Evolutionary conservation across 37 sponge, comb jelly and placozoan species (phyloP).

Genomic region (Chondrosia reniformis): DNA sequence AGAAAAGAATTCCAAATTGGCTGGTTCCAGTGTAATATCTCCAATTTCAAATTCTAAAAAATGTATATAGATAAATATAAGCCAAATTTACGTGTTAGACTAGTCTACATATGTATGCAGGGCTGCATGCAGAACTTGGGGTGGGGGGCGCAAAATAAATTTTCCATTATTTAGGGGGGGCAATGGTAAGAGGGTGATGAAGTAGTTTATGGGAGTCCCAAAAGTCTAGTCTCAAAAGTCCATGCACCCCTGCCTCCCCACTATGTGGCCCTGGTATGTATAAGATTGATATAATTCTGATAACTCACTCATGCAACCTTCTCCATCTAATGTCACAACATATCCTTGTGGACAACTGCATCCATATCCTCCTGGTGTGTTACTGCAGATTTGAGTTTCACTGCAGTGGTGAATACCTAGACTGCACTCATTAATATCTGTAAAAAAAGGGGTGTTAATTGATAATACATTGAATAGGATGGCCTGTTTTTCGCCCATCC

Average conservation of each 20-base stretch:
- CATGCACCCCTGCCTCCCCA: too few relatives aligned
- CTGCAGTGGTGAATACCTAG: neutral
- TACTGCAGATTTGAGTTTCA: neutral
- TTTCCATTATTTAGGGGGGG: neutral
- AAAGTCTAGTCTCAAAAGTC: too few relatives aligned
- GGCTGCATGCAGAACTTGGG: too few relatives aligned
- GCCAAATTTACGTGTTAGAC: too few relatives aligned
- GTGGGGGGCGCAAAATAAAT: too few relatives aligned
- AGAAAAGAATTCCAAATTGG: neutral
- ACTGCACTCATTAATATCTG: neutral
- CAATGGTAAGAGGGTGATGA: too few relatives aligned
- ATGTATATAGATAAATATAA: neutral
- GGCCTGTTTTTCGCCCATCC: neutral
- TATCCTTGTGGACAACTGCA: neutral
- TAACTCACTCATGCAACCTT: neutral
- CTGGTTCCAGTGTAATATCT: neutral
- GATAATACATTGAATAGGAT: too few relatives aligned
- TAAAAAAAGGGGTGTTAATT: too few relatives aligned
- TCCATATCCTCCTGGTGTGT: neutral
- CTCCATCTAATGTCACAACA: neutral
- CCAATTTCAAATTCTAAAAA: neutral
- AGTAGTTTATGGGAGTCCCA: too few relatives aligned
- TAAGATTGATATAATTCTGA: neutral
- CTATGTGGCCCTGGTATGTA: too few relatives aligned
- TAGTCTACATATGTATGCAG: too few relatives aligned